Evolutionary conservation across 2,888 invertebrate genomes (phyloP), one percentile per base, ranked within the genome.

Genomic region (Cantharis rufa): DNA sequence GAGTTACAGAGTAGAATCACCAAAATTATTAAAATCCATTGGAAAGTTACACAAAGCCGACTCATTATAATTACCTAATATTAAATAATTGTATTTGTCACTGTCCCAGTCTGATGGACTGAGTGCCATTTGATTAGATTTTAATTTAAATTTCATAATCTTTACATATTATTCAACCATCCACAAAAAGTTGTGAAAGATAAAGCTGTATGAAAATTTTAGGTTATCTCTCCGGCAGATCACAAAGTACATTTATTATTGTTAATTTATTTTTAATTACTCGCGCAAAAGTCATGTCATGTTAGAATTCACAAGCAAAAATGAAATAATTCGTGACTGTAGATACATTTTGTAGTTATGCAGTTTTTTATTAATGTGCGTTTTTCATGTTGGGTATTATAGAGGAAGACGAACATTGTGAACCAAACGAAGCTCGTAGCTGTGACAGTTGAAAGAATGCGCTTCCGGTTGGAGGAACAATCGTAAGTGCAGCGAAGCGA

Each of bases 361-460:
- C 15, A 18, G 18, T 27, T 70, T 70, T 74, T 18, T 69, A 74
- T 70, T 70, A 74, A 70, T 70, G 74, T 70, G 70, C 69, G 32
- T 24, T 69, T 70, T 69, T 74, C 70, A 62, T 70, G 70, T 63
- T 70, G 64, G 74, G 32, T 61, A 74, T 64, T 64, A 21, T 16
- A 62, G 27, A 24, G 27, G 32, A 73, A 62, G 70, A 72, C 73
- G 73, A 70, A 27, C 73, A 70, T 15, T 61, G 72, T 74, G 74
- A 77, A 70, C 62, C 77, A 77, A 77, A 77, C 79, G 79, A 79
- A 81, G 79, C 81, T 81, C 79, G 79, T 76, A 75, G 78, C 80
- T 84, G 86, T 85, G 85, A 85, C 86, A 86, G 83, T 86, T 84
- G 85, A 85, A 84, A 84, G 85, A 86, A 83, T 84, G 83, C 83